These are phyloP conservation scores for Smithornis capensis DNA, from an alignment of 2,113 vertebrate species.

Conservation along the genomic window DNA sequence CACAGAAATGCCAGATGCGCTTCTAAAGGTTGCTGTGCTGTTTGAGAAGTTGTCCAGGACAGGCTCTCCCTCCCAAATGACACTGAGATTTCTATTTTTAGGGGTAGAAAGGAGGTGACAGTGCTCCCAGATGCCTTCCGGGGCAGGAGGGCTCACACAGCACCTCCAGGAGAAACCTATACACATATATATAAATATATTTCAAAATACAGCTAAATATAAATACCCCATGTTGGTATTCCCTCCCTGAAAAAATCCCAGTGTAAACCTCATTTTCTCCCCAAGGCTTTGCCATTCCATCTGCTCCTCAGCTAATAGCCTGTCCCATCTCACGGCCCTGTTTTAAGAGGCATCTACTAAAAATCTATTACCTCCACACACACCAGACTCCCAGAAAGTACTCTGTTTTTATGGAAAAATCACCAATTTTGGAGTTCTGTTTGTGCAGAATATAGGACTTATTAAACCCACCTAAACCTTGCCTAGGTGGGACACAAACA, in stretches of 20 bases:
- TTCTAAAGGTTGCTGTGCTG: background rate
- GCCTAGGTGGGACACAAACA: fast-evolving
- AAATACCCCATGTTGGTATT: no score
- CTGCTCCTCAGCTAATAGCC: background rate
- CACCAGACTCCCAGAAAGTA: background rate
- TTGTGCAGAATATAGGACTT: fast-evolving
- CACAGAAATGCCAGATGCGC: background rate
- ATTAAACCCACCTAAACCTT: background rate
- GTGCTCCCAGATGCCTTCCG: background rate
- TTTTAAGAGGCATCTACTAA: background rate
- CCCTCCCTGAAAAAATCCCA: fast-evolving
- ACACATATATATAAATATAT: fast-evolving
- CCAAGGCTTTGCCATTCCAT: background rate
- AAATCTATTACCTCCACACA: fast-evolving
- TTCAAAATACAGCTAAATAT: background rate
- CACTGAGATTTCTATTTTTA: background rate
- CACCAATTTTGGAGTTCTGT: fast-evolving
- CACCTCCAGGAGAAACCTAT: background rate
- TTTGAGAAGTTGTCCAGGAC: background rate
- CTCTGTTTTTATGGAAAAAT: background rate
- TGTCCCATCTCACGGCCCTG: background rate
- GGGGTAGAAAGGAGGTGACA: background rate
- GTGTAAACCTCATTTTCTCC: background rate
- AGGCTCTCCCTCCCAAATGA: background rate
- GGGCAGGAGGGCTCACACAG: background rate